Base-by-base conservation (phyloP, 2,888 invertebrate species). In the Syritta pipiens region DNA sequence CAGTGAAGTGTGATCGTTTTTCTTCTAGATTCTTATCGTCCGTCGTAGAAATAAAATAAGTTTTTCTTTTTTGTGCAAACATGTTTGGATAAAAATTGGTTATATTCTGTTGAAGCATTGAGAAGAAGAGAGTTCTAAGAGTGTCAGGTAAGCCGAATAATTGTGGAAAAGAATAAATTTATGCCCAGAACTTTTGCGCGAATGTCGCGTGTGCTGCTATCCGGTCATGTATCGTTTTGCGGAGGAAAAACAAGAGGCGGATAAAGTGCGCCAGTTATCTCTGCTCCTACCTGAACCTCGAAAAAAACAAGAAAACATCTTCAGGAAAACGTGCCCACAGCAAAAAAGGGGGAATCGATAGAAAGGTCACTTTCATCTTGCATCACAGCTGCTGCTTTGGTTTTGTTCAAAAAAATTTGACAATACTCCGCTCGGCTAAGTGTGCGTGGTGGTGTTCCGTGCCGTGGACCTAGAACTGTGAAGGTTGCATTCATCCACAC, bases 321-420 rank as follows among this genome's bases (percentile, higher is more conserved):
- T 20, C 14, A n/a, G n/a, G n/a, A n/a, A n/a, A n/a, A n/a, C n/a
- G n/a, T n/a, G n/a, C n/a, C n/a, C n/a, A n/a, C n/a, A n/a, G n/a
- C n/a, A n/a, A n/a, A n/a, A n/a, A n/a, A n/a, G n/a, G 19, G 19
- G 20, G n/a, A 4, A 24, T 10, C 17, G 35, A 12, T 3, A 37
- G 30, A 40, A 53, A 24, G 32, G 19, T 30, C 20, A 20, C 35
- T 37, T 46, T 44, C 19, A 3, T 17, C 20, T 22, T 22, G 4
- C 17, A 30, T 3, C 28, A 53, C 77, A 71, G 77, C 77, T 77
- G 71, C 71, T 65, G 9, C 44, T 67, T 22, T 48, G 30, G 57
- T 30, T 77, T 63, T 68, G 44, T 40, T 63, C n/a, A n/a, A n/a
- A n/a, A 32, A 37, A 57, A 51, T 71, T 63, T 76, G 76, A 76